A percentile compares a stretch with the other conserved stretches of the same genome.
Evolutionary conservation across 2,113 vertebrate genomes (phyloP).

Genomic region (Clarias magur): DNA sequence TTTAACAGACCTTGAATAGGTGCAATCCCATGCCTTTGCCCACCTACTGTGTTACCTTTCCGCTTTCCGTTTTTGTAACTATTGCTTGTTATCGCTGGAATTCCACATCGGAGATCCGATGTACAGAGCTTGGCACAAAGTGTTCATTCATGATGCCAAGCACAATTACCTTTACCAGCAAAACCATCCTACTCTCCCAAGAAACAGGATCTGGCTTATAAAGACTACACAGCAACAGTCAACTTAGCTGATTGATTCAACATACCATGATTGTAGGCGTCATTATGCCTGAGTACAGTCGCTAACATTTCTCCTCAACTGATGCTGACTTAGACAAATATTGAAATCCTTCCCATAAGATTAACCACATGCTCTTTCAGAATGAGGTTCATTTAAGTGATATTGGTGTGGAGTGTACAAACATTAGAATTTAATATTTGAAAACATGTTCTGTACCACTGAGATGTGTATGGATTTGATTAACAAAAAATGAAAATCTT

Average conservation of each 20-base stretch:
- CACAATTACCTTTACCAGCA: constrained; percentile 56
- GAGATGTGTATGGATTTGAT: not conserved
- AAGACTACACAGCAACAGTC: constrained; percentile 40
- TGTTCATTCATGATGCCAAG: constrained; percentile 55
- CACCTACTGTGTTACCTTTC: constrained; percentile 53
- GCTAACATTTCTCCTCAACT: constrained; percentile 13
- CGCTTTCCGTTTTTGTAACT: constrained; percentile 44
- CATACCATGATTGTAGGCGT: constrained; percentile 43
- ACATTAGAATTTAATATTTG: not conserved
- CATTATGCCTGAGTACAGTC: constrained; percentile 20
- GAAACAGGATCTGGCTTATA: constrained; percentile 46
- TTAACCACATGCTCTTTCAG: constrained; percentile 16
- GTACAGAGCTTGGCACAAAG: constrained; percentile 49
- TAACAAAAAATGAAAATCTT: not conserved
- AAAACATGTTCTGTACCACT: not conserved
- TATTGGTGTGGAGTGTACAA: too few relatives aligned
- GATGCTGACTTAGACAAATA: constrained; percentile 19
- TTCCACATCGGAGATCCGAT: constrained; percentile 44
- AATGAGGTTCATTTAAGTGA: not conserved
- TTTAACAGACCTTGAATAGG: constrained; percentile 47
- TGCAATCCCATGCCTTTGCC: constrained; percentile 46
- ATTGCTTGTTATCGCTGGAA: constrained; percentile 43
- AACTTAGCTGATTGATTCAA: constrained; percentile 48
- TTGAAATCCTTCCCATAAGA: not conserved
- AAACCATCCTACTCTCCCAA: constrained; percentile 58